phyloP scores from a whole-genome alignment of 2,888 invertebrate species.

The Troilus luridus region DNA sequence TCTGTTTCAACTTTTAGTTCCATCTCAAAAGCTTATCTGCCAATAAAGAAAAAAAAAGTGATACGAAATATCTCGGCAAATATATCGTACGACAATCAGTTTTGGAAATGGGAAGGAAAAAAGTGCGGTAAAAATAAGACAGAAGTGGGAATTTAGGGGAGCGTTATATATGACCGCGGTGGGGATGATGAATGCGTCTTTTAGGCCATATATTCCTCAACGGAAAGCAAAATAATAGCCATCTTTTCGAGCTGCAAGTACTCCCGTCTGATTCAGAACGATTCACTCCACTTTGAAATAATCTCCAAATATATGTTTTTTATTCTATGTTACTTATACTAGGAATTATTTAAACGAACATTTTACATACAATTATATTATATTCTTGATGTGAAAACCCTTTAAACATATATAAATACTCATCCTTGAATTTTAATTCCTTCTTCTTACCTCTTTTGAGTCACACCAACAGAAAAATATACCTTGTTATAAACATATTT shows the following conservation, averaged over 20 bases:
- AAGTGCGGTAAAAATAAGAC: not conserved
- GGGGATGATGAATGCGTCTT: not conserved
- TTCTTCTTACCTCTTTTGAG: too few relatives aligned
- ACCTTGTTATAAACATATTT: too few relatives aligned
- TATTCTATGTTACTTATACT: not conserved
- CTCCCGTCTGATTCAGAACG: not conserved
- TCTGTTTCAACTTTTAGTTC: not conserved
- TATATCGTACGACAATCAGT: not conserved
- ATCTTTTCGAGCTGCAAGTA: not conserved
- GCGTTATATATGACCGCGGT: not conserved
- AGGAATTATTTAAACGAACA: too few relatives aligned
- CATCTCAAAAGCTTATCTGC: not conserved
- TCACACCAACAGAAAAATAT: too few relatives aligned
- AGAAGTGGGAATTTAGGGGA: not conserved
- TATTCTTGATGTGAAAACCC: too few relatives aligned
- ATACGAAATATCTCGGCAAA: too few relatives aligned
- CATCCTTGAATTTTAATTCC: too few relatives aligned
- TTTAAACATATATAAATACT: too few relatives aligned
- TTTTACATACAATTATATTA: too few relatives aligned
- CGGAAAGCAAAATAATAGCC: not conserved
- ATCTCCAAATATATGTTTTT: not conserved
- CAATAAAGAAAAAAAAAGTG: not conserved
- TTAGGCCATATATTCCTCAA: constrained; percentile 2
- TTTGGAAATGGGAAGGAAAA: not conserved
- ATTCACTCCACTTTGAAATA: not conserved